A percentile compares a stretch with the other conserved stretches of the same genome.
These are phyloP conservation scores for Acanthurus tractus DNA, from an alignment of 2,797 vertebrate genomes.

Conservation along the genomic window DNA sequence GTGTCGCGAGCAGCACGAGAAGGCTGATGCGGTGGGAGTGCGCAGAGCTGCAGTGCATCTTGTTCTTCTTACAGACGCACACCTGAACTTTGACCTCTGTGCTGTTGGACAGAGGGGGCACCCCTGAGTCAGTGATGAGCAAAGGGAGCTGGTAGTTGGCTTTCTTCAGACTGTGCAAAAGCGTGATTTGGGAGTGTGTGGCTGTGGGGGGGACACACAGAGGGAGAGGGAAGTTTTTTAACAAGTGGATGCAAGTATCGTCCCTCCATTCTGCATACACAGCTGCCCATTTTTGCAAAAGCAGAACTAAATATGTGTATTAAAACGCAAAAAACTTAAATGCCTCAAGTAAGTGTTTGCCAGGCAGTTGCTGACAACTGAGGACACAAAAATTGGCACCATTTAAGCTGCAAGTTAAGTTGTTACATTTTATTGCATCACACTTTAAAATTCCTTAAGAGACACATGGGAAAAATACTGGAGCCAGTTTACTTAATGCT, in stretches of 20 bases:
- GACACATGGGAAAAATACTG: conserved; percentile 25
- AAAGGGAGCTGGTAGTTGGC: conserved; percentile 97
- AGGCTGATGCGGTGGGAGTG: conserved; percentile 78
- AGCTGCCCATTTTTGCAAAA: conserved; percentile 14
- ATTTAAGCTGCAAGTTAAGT: conserved; percentile 43
- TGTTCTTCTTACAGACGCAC: conserved; percentile 97
- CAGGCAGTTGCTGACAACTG: conserved; percentile 29
- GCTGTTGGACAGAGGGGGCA: conserved; percentile 92
- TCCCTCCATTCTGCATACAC: conserved; percentile 16
- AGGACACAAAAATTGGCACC: conserved; percentile 43
- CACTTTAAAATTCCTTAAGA: conserved; percentile 47
- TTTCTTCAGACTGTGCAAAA: conserved; percentile 94
- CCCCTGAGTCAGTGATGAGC: conserved; percentile 95
- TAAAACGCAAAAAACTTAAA: not conserved
- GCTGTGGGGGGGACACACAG: conserved; percentile 81
- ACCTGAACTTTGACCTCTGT: conserved; percentile 97
- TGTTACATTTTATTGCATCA: conserved; percentile 76
- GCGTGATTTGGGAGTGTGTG: conserved; percentile 94
- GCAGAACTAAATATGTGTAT: conserved; percentile 31
- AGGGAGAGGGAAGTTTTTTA: conserved; percentile 2
- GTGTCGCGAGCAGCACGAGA: conserved; percentile 78
- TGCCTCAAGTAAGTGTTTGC: conserved; percentile 25
- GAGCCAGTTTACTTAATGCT: conserved; percentile 29
- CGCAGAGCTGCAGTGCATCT: conserved; percentile 93
- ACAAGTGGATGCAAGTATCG: not conserved